Base-by-base conservation (phyloP, 2,113 vertebrate species). In the Ameiurus melas region DNA sequence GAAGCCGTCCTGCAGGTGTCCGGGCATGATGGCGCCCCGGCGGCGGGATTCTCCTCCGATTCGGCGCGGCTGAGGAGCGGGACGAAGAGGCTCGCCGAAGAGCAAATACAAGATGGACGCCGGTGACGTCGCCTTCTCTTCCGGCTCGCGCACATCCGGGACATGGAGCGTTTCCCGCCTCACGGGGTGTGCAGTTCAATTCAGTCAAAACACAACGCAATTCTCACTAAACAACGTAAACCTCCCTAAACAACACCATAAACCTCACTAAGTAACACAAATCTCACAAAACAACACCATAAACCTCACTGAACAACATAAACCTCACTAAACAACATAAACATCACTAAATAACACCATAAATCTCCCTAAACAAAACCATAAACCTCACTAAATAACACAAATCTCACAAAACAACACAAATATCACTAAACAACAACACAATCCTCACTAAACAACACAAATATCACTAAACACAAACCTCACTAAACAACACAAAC, bases 1-100 rank as follows among this genome's bases (percentile, higher is more conserved):
- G 95, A 98, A 99, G 94, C 97, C 98, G 95, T 99, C 97, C 96
- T 99, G 98, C 96, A 99, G 96, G 95, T 99, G 97, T 95, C 97
- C 98, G 96, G 98, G 98, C 98, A 99, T 98, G 97, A 98, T 99
- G 97, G 96, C 95, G 96, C 97, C 97, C 97, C 95, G 94, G 96
- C 96, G 96, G 96, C 96, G 95, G 96, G 97, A 98, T 98, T 97
- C 96, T 96, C 94, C 97, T 97, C 96, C 95, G 97, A 98, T 98
- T 96, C 97, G 95, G 95, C 95, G 94, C 95, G 95, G 95, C 73
- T 73, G 68, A 2, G 86, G 36, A 83, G 80, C 80, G 22, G 5
- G 27, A 57, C 25, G 55, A 36, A 39, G 12, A 20, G 5, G 47
- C 85, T 77, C 86, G 27, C 80, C 55, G 36, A 33, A 47, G 25